Base-by-base conservation (phyloP, 2,888 invertebrate species). In the Drosophila macrothrix region DNA sequence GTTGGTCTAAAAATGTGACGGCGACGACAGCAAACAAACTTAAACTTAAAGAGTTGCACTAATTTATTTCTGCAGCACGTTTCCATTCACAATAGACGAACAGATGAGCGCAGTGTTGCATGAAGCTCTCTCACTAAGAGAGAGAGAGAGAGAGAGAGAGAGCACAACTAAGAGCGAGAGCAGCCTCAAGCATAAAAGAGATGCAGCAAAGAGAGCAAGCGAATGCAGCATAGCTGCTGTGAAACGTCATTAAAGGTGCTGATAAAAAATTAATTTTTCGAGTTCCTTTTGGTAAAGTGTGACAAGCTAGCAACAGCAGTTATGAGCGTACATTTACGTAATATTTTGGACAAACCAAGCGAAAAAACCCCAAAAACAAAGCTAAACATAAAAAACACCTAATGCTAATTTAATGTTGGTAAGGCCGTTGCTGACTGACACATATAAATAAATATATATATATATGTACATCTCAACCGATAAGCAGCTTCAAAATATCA, bases 51-150 rank as follows among this genome's bases (percentile, higher is more conserved):
- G 56, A 76, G 61, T 71, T 71, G 61, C 75, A 83, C 67, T 71
- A 70, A 78, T 68, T 76, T 78, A 73, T 83, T 41, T 39, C 7
- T 56, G 28, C 29, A 70, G 73, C 53, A 63, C 54, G 50, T 76
- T 54, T 49, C 7, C 37, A 41, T 78, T 79, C 78, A 79, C 78
- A 79, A 79, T 79, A 73, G 81, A 59, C 76, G 12, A 55, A 67
- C 81, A 78, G 66, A 80, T 78, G 78, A 80, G 78, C 78, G 61
- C 78, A 78, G 78, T 63, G 81, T 76, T 80, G 77, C 77, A 80
- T 66, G 54, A 60, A 52, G 76, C 80, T 65, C 29, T 5, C 54
- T 25, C 35, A 12, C 25, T 54, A 33, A 33, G 31, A 53, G 53
- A 53, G 31, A 6, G 52, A n/a, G n/a, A 33, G 33, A 33, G 68